These are phyloP conservation scores for Tetragnatha versicolor DNA, from an alignment of 1,140 invertebrate genomes.

Conservation along the genomic window DNA sequence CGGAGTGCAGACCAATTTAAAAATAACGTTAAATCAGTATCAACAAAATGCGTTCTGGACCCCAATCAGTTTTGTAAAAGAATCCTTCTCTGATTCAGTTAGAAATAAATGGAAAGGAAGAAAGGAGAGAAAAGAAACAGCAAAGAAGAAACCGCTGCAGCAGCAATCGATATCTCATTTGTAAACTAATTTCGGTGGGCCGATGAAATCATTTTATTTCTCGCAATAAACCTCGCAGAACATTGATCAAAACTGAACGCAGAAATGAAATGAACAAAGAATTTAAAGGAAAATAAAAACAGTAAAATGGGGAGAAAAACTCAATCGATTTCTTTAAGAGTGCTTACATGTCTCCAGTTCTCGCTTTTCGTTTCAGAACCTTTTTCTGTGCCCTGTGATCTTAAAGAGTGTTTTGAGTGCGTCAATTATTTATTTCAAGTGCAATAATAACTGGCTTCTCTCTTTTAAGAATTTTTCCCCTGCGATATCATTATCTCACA, in stretches of 20 bases:
- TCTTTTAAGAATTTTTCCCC: not conserved
- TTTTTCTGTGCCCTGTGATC: conserved; percentile 26
- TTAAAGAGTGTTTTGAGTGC: conserved; percentile 28
- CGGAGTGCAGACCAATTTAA: not conserved
- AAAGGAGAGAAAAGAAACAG: conserved; percentile 16
- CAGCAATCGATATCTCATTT: conserved; percentile 52
- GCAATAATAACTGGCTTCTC: not conserved
- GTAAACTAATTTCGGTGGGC: conserved; percentile 49
- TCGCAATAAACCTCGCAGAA: conserved; percentile 51
- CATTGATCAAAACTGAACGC: conserved; percentile 52
- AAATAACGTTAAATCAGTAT: not conserved
- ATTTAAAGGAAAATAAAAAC: conserved; percentile 51
- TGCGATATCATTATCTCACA: no score
- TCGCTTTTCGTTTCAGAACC: not conserved
- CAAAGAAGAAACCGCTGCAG: conserved; percentile 42
- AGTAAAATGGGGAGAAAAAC: conserved; percentile 21
- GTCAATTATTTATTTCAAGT: conserved; percentile 48
- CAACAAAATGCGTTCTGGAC: not conserved
- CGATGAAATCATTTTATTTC: conserved; percentile 54
- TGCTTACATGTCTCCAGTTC: conserved; percentile 25
- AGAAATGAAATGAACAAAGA: conserved; percentile 52
- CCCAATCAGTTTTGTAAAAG: not conserved
- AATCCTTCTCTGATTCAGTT: not conserved
- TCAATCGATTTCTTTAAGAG: conserved; percentile 40
- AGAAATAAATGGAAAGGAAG: not conserved